Base-by-base conservation (phyloP, 2,113 vertebrate species). In the Choloepus hoffmanni region DNA sequence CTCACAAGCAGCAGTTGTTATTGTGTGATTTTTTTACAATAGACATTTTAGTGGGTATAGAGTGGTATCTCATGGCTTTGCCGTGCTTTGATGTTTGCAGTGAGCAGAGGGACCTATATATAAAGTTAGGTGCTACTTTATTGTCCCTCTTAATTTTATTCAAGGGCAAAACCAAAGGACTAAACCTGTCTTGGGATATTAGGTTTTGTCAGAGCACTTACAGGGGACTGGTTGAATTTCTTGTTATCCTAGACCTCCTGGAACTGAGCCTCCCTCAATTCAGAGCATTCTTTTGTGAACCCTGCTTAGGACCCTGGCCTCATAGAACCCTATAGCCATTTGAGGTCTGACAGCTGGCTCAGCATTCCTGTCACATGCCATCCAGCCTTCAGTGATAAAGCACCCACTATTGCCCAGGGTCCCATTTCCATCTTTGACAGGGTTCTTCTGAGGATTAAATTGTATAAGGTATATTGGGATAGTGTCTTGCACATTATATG, bases 131-230 rank as follows among this genome's bases (percentile, higher is more conserved):
- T 79, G 45, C 15, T 43, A 11, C 85, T 68, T 89, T 92, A 67
- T 72, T 73, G 16, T 89, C 33, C 26, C 19, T 23, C 36, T 77
- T 84, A 82, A 81, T 92, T 70, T 92, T 89, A 78, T 65, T 84
- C 72, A 89, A 43, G 65, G 55, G 0, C 30, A 83, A 65, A 48
- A 33, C 26, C n/a, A 78, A 87, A 84, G 70, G 23, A 74, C 55
- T 79, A 60, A 45, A 78, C 26, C 12, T 11, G 67, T 86, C 43
- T 90, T 90, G 23, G 50, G 55, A 70, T 11, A 55, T 62, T 83
- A 70, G 50, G 9, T 62, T 85, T 96, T 95, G 6, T 24, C 40
- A 65, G 45, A 88, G 45, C 13, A 84, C 45, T 60, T 90, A 16
- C 5, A 60, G 4, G 21, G 9, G 12, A 86, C 26, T 87, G 18